Evolutionary conservation across 2,113 vertebrate species (phyloP), one percentile per base, ranked within the genome.

Genomic region (Hydrochoerus hydrochaeris): DNA sequence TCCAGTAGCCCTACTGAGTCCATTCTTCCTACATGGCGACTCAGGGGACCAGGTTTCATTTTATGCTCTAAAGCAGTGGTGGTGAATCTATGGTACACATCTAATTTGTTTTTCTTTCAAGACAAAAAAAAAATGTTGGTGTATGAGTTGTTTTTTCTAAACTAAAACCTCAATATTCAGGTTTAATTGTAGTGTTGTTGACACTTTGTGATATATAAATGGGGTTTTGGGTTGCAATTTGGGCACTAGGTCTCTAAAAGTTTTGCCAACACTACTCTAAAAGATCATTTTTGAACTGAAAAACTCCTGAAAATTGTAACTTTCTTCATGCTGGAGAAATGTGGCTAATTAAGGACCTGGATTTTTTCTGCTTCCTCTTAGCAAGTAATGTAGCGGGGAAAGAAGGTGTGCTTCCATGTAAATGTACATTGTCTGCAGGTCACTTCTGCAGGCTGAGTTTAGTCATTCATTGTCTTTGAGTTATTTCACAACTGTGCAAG

Each of bases 251-350:
- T 41, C 75, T 78, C 44, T 46, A 46, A 77, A 77, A 77, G 41
- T 30, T 78, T 78, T 6, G 3, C 75, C 44, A 49, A 49, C 28
- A 17, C 7, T 78, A 7, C 14, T 30, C 95, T 75, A 92, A 87
- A 67, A 52, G 93, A 52, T 93, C 88, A 77, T 88, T 94, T 87
- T 67, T 84, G 87, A 26, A 93, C 19, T 93, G 94, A 32, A 57
- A 44, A 63, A 88, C 94, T 94, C 96, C 93, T 85, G 83, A 93
- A 94, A 96, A 97, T 46, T 62, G 87, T 94, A 86, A 7, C 28
- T 88, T 91, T 97, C 96, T 97, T 91, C 90, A 86, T 96, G 78
- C 85, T 95, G 62, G 87, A 94, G 97, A 94, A 97, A 83, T 88
- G 58, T 67, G 58, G 28, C 94, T 97, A 97, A 92, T 95, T 78